Evolutionary conservation across 2,113 vertebrate genomes (phyloP).

Genomic region (Salvelinus alpinus): DNA sequence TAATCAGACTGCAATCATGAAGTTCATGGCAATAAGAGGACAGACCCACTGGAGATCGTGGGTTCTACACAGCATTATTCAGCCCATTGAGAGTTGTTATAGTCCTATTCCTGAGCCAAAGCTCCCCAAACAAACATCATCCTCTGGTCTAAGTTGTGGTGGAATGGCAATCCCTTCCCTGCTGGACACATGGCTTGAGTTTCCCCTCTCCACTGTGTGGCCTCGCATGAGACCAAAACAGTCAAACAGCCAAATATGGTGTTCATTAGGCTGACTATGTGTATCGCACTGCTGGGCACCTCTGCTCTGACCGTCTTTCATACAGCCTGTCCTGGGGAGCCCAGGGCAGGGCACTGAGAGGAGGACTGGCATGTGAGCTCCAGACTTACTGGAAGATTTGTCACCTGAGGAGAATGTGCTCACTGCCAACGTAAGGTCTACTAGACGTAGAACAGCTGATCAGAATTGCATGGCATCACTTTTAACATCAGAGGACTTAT

Average conservation of each 20-base stretch:
- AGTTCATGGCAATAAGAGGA: slow-evolving; percentile 24
- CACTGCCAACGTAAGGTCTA: neutral
- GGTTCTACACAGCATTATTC: slow-evolving; percentile 17
- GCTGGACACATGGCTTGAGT: slow-evolving; percentile 62
- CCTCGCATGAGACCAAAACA: slow-evolving; percentile 58
- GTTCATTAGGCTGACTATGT: slow-evolving; percentile 45
- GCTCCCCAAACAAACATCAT: slow-evolving; percentile 40
- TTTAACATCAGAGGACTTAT: neutral
- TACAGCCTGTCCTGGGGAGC: neutral
- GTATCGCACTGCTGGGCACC: slow-evolving; percentile 22
- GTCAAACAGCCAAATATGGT: slow-evolving; percentile 71
- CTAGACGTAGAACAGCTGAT: neutral
- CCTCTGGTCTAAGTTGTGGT: slow-evolving; percentile 1
- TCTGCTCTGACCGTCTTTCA: neutral
- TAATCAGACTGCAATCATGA: slow-evolving; percentile 27
- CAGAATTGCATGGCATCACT: neutral
- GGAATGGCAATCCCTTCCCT: slow-evolving; percentile 46
- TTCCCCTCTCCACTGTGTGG: slow-evolving; percentile 51
- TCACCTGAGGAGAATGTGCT: neutral
- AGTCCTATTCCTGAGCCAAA: slow-evolving; percentile 16
- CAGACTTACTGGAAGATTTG: neutral
- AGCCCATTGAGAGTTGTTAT: slow-evolving; percentile 23
- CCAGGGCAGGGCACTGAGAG: neutral
- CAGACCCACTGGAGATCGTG: neutral
- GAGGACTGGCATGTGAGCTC: neutral